Evolutionary conservation across 2,888 invertebrate genomes (phyloP), one percentile per base, ranked within the genome.

Genomic region (Geophilus truncorum): DNA sequence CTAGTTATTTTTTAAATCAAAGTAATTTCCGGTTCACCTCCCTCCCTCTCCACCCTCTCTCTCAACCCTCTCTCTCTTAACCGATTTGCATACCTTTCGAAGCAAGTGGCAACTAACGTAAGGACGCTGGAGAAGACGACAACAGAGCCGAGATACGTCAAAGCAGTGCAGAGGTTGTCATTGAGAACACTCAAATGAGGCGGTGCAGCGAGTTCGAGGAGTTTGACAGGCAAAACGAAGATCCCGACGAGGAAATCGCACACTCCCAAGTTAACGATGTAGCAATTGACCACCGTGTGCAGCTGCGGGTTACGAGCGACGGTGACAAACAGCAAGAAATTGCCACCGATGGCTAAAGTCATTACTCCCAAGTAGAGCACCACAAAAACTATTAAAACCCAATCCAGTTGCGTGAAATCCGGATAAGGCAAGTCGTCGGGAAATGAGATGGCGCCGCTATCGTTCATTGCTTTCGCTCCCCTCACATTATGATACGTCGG

Each of bases 271-370:
- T 88, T 88, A 78, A 87, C 87, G 75, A 88, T 88, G 84, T 88
- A 88, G 82, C 86, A 88, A 84, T 88, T 88, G 75, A 88, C 87
- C 6, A 87, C 87, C 0, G 88, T 88, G 82, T 88, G 87, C 88
- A 88, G 88, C 81, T 86, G 86, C 30, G 85, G 85, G 83, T 88
- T 87, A 15, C 85, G 83, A 83, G 85, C 86, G 3, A 88, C 87
- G 0, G 88, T 87, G 84, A 86, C 85, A 25, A 87, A 87, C 5
- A 88, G 88, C 80, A 88, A 83, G 12, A 86, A 83, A 82, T 88
- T 88, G 18, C 88, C 88, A 75, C 85, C 80, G 1, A 87, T 84
- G 1, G 88, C 86, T 18, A 87, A 81, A 15, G 86, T 81, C 81
- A 87, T 86, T 15, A 88, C 86, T 12, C 86, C 7, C 23, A 86